phyloP scores from a whole-genome alignment of 2,888 invertebrate genomes.

The Drosophila greeni region DNA sequence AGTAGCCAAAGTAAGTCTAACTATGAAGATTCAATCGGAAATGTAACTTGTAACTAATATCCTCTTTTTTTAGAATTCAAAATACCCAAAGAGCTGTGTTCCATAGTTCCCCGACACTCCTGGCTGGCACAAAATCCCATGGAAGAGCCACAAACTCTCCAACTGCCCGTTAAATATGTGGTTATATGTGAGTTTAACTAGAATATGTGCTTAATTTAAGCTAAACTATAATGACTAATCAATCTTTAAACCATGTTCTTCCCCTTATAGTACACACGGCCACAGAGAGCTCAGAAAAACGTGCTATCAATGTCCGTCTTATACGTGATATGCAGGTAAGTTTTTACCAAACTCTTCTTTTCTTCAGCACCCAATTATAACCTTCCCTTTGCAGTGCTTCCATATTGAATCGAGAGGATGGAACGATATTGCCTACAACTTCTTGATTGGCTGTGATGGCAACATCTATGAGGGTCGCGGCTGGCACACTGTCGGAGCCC shows the following conservation, averaged over 20 bases:
- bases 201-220: neutral
- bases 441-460: slow-evolving; percentile 81
- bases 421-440: slow-evolving; percentile 81
- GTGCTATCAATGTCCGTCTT: slow-evolving; percentile 79
- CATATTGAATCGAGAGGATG: slow-evolving; percentile 80
- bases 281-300: slow-evolving; percentile 79
- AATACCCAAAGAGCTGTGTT: slow-evolving; percentile 66
- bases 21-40: too few species aligned
- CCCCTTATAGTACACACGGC: slow-evolving; percentile 79
- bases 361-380: neutral
- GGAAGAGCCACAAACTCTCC: slow-evolving; percentile 69
- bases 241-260: too few species aligned
- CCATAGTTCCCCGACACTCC: slow-evolving; percentile 76
- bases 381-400: slow-evolving; percentile 71
- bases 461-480: slow-evolving; percentile 81
- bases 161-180: slow-evolving; percentile 79
- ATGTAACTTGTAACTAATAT: neutral
- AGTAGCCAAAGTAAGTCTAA: slow-evolving; percentile 60
- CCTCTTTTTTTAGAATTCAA: slow-evolving; percentile 57
- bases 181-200: slow-evolving; percentile 79
- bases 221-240: neutral
- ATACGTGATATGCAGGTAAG: slow-evolving; percentile 80
- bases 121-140: slow-evolving; percentile 80
- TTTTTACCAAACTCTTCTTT: neutral
- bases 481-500: slow-evolving; percentile 81